Base-by-base conservation (phyloP, 1,140 invertebrate genomes). In the Calliphora vicina region DNA sequence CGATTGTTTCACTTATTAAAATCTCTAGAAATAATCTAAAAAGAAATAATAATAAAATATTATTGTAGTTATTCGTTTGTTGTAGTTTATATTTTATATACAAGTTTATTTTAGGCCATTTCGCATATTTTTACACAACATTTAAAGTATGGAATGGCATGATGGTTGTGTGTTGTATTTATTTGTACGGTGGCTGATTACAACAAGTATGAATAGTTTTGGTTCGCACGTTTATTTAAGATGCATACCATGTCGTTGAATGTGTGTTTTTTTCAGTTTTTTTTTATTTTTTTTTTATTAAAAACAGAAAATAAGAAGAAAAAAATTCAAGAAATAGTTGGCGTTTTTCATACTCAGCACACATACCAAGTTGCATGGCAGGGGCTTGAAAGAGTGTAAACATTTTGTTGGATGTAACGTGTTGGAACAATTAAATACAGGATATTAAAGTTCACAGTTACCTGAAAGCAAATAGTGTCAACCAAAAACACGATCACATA, bases 91-190 rank as follows among this genome's bases (percentile, higher is more conserved):
- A 42, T 76, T n/a, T n/a, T n/a, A n/a, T n/a, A n/a, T n/a, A n/a
- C n/a, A n/a, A n/a, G n/a, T n/a, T n/a, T n/a, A n/a, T 76, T 76
- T 29, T 76, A 76, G 73, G 73, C 73, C 73, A 76, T 76, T 76
- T 76, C 73, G 73, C 26, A 76, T 76, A 76, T 76, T 76, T 76
- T 76, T 15, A 74, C 29, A 42, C 35, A 42, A 76, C 61, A 67
- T 67, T 67, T 67, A 67, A 67, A 67, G n/a, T 67, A 57, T 57
- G 50, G 61, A 20, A 23, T 67, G 61, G 61, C 9, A 67, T 57
- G n/a, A n/a, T n/a, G 50, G n/a, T 57, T 17, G 50, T 57, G 2
- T 57, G 50, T 15, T 15, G 50, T n/a, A 23, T n/a, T n/a, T n/a
- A n/a, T n/a, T n/a, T 6, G 61, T 23, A 23, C 8, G 61, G 9